Evolutionary conservation across 92 coral and sea anemone species (phyloP), one percentile per base, ranked within the genome.

Genomic region (Nematostella vectensis): DNA sequence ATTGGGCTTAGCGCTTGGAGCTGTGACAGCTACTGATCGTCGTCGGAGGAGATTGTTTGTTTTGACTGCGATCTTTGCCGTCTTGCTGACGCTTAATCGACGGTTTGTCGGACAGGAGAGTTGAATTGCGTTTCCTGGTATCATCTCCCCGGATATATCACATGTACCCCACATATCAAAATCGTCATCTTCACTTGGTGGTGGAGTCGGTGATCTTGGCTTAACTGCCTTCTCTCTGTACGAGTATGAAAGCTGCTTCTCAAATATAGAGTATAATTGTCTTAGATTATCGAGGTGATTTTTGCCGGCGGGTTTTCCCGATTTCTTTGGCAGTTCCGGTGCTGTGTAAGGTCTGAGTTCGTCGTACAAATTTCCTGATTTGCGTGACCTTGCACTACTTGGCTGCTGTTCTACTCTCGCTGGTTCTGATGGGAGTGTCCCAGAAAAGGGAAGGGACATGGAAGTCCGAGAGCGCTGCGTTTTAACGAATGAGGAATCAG

Each of bases 311-410:
- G 29, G 66, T 2, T 24, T 17, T 4, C 21, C 21, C 4, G 9
- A 4, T 10, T 8, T 68, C 27, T 30, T 39, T 22, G 54, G 47
- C 21, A 59, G 48, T 3, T 58, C 83, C 2, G 88, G 83, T 44
- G 88, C 88, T 21, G 88, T 81, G 31, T 70, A 36, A 0, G 88
- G 88, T 18, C 88, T 49, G 1, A 16, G 50, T n/a, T n/a, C n/a
- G n/a, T n/a, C n/a, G n/a, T n/a, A n/a, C n/a, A n/a, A n/a, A n/a
- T n/a, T n/a, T n/a, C n/a, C n/a, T n/a, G n/a, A n/a, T n/a, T n/a
- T n/a, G 47, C 52, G 48, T 29, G 60, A 44, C 1, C 29, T 30
- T 53, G 17, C 8, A 8, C 8, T 15, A 15, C 42, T 36, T 8
- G 8, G 9, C 9, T 8, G 9, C 15, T 8, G 15, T 36, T 36